Conservation (phyloP, 35 echinoderm and acorn worm species). For the Ptychodera flava region DNA sequence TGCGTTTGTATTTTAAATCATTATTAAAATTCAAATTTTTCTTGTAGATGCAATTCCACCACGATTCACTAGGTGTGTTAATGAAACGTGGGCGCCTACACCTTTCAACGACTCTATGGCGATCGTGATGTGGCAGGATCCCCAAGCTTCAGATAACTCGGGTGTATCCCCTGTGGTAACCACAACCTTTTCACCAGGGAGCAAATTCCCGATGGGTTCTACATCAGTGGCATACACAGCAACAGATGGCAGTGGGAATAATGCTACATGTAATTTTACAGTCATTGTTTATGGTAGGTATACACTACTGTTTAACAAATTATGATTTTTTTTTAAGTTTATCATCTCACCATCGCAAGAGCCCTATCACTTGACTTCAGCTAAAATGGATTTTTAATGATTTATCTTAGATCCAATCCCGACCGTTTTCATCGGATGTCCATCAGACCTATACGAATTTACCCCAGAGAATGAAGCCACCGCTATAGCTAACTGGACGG, state of each 20-base stretch:
- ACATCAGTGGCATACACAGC: neutral
- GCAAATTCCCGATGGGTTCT: neutral
- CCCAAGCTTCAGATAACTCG: neutral
- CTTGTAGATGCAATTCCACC: neutral
- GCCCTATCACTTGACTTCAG: too few species aligned
- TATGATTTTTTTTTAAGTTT: too few species aligned
- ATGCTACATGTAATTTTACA: neutral
- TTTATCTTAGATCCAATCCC: too few species aligned
- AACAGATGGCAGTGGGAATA: neutral
- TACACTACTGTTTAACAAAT: too few species aligned
- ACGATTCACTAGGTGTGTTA: neutral
- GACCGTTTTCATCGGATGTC: too few species aligned
- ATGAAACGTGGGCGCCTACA: neutral
- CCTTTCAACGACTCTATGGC: neutral
- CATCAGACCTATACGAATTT: too few species aligned
- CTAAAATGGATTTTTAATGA: too few species aligned
- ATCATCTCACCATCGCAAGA: too few species aligned
- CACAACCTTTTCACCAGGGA: neutral
- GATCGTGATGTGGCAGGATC: neutral
- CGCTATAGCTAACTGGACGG: too few species aligned
- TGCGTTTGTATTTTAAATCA: too few species aligned
- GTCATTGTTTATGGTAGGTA: neutral
- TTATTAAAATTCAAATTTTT: too few species aligned
- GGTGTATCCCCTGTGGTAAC: neutral
- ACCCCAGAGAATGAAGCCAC: too few species aligned